Percentiles rank a stretch among this genome's conserved stretches.
phyloP scores from a whole-genome alignment of 2,113 vertebrate species.

The Lucifuga dentata region DNA sequence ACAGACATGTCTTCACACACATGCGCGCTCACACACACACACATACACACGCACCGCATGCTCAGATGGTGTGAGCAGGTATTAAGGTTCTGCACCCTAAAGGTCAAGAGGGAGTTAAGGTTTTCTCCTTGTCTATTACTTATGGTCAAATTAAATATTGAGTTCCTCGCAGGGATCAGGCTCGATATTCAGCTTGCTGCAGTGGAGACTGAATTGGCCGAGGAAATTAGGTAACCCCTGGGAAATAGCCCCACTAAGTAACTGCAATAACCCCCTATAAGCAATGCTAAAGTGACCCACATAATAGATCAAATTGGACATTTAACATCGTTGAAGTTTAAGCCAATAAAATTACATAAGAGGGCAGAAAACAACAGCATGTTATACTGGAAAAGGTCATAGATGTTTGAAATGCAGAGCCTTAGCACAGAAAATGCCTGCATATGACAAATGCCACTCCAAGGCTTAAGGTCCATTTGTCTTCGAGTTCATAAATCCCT shows the following conservation, averaged over 20 bases:
- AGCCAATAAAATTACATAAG: constrained; percentile 8
- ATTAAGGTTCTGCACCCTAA: constrained; percentile 46
- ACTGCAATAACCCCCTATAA: constrained; percentile 28
- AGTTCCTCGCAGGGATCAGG: constrained; percentile 21
- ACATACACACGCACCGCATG: neutral
- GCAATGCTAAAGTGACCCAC: constrained; percentile 14
- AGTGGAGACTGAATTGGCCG: constrained; percentile 5
- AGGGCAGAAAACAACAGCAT: neutral
- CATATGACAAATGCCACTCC: constrained; percentile 50
- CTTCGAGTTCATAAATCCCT: constrained; percentile 58
- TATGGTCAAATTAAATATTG: constrained; percentile 60
- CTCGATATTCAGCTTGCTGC: constrained; percentile 25
- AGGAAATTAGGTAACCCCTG: constrained; percentile 11
- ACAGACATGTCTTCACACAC: constrained; percentile 22
- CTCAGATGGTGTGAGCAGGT: constrained; percentile 16
- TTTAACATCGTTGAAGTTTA: constrained; percentile 16
- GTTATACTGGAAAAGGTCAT: constrained; percentile 27
- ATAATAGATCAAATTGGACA: constrained; percentile 28
- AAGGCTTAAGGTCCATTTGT: constrained; percentile 38
- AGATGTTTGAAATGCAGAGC: constrained; percentile 10
- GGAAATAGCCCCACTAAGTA: constrained; percentile 2
- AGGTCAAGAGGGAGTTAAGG: constrained; percentile 39
- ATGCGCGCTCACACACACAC: constrained; percentile 7
- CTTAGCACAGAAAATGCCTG: neutral
- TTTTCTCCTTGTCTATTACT: constrained; percentile 39